These are phyloP conservation scores for Oxyteleia sp. DNA, from an alignment of 2,888 invertebrate genomes.

Conservation along the genomic window DNA sequence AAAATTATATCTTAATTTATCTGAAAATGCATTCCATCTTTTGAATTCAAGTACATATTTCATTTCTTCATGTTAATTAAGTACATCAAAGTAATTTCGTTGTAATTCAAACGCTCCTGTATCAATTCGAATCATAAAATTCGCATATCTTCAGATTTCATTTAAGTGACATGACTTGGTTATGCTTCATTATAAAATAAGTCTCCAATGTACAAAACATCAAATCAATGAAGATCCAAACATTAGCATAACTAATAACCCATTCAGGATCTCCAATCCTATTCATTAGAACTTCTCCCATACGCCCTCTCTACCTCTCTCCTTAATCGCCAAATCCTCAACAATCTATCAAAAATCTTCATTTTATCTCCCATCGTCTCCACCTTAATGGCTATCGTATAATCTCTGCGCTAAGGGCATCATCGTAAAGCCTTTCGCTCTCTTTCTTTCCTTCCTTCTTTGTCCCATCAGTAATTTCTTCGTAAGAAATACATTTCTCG, in stretches of 20 bases:
- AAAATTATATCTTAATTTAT: too few species aligned
- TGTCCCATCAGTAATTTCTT: constrained; percentile 74
- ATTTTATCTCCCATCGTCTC: constrained; percentile 47
- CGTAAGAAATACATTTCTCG: constrained; percentile 78
- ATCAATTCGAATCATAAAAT: too few species aligned
- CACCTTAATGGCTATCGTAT: constrained; percentile 48
- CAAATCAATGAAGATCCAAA: background rate
- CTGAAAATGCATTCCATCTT: too few species aligned
- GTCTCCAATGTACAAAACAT: too few species aligned
- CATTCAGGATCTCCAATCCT: background rate
- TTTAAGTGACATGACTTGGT: too few species aligned
- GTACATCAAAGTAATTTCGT: too few species aligned
- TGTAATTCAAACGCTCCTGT: too few species aligned
- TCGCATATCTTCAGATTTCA: too few species aligned
- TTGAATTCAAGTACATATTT: too few species aligned
- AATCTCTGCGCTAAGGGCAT: constrained; percentile 11
- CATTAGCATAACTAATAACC: background rate
- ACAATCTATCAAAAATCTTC: constrained; percentile 23
- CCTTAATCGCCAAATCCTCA: background rate
- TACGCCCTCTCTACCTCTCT: background rate
- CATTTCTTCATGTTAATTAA: too few species aligned
- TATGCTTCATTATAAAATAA: too few species aligned
- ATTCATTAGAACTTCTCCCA: background rate
- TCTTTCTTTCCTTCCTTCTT: constrained; percentile 45
- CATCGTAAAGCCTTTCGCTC: constrained; percentile 11